Evolutionary conservation across 2,113 vertebrate genomes (phyloP), one percentile per base, ranked within the genome.

Genomic region (Sinocyclocheilus grahami): DNA sequence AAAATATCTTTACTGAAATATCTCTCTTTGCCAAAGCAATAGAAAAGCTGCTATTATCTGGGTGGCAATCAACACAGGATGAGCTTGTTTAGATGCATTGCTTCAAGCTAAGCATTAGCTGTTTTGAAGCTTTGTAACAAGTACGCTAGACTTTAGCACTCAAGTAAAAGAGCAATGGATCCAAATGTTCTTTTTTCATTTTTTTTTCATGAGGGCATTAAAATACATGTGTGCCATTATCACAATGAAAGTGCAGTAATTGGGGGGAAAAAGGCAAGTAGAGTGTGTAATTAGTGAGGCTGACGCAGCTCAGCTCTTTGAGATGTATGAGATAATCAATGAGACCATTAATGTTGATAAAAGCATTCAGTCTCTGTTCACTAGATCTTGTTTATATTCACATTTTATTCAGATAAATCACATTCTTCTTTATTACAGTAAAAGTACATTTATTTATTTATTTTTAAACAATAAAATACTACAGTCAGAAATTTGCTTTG

Each of bases 331-430:
- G 51, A 82, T 48, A 89, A 78, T 77, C 83, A 42, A 20, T 75
- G 42, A 78, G 67, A 14, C 20, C 82, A 83, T 42, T 87, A 48
- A 30, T 22, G 86, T 80, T 86, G 71, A 86, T 83, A 69, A 88
- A 87, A 79, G 3, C 6, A 20, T 62, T 53, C n/a, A 79, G 42
- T 48, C 86, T 72, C 72, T 83, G 0, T 82, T 88, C 86, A 30
- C 27, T 63, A 24, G 65, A 20, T 62, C 58, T 37, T 33, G 7
- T 55, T 76, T 8, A 18, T 22, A 22, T 78, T 30, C n/a, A 77
- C 51, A 37, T 60, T 39, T 60, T 60, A 60, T 20, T 14, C 53
- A 62, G 78, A 79, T 79, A 20, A 62, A 39, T n/a, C 7, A 14
- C 42, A 46, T 46, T 46, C 42, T 46, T 46, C 39, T 42, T 2